These are phyloP conservation scores for Hesperophylax magnus DNA, from an alignment of 1,140 invertebrate genomes.

Conservation along the genomic window DNA sequence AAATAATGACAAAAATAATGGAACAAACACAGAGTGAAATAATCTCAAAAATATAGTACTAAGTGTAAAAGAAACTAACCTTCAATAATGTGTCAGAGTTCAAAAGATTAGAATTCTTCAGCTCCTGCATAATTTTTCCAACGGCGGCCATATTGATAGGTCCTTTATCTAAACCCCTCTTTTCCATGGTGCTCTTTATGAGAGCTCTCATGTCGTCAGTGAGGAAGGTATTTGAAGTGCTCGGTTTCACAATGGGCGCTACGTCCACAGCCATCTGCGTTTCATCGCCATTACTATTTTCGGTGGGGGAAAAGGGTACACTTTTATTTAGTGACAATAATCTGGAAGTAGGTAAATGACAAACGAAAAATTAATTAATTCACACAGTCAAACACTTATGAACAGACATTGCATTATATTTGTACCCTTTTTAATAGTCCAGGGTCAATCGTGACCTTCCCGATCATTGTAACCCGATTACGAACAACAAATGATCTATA, in stretches of 20 bases:
- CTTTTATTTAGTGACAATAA: background rate
- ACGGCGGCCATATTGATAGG: conserved; percentile 43
- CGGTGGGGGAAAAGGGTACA: background rate
- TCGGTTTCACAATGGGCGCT: background rate
- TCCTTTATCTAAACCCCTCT: conserved; percentile 38
- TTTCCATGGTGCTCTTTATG: conserved; percentile 24
- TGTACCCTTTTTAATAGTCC: no score
- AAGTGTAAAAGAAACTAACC: background rate
- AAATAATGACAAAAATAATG: no score
- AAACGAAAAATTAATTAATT: background rate
- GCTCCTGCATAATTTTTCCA: conserved; percentile 46
- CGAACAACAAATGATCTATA: no score
- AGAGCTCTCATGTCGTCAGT: conserved; percentile 23
- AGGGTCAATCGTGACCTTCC: no score
- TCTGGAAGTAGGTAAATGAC: background rate
- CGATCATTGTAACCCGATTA: no score
- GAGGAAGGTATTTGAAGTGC: background rate
- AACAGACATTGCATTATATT: no score
- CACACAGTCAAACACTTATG: background rate
- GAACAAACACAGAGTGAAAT: no score
- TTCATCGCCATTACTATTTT: conserved; percentile 15
- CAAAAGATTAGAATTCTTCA: conserved; percentile 38
- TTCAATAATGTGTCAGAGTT: background rate
- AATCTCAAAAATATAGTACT: no score
- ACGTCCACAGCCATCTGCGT: background rate